Evolutionary conservation across 2,113 vertebrate genomes (phyloP).

Genomic region (Siniperca chuatsi): DNA sequence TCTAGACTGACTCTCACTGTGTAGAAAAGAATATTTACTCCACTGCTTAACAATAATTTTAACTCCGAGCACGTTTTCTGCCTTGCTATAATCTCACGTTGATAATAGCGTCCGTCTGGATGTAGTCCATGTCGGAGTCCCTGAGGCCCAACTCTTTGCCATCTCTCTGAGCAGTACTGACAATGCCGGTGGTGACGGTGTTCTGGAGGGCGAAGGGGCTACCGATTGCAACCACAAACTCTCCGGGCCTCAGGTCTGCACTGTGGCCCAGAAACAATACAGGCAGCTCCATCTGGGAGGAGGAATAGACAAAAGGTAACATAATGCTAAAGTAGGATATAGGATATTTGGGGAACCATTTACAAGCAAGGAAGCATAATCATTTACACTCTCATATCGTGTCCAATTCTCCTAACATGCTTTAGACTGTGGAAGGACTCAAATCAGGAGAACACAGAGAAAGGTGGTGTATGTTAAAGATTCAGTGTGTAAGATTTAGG

Average conservation of each 20-base stretch:
- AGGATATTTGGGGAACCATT: not conserved
- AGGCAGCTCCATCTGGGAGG: slow-evolving; percentile 87
- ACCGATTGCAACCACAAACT: slow-evolving; percentile 94
- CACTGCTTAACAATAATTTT: not conserved
- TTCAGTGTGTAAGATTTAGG: no score
- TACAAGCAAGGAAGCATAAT: not conserved
- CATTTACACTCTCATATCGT: not conserved
- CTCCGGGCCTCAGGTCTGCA: slow-evolving; percentile 91
- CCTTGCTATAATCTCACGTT: slow-evolving; percentile 86
- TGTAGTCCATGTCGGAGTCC: slow-evolving; percentile 95
- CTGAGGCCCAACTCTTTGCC: slow-evolving; percentile 91
- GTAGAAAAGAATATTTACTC: not conserved
- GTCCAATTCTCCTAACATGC: not conserved
- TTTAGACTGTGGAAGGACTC: not conserved
- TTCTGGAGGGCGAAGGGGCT: slow-evolving; percentile 96
- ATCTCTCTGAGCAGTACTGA: slow-evolving; percentile 93
- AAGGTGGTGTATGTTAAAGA: no score
- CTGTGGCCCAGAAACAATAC: slow-evolving; percentile 90
- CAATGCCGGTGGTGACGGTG: slow-evolving; percentile 94
- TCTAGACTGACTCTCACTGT: not conserved
- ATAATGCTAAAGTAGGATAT: not conserved
- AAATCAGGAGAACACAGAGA: no score
- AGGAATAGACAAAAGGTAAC: not conserved
- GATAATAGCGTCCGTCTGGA: slow-evolving; percentile 96
- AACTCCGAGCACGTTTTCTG: not conserved